Percentiles rank a stretch among this genome's conserved stretches.
phyloP scores from a whole-genome alignment of 2,888 invertebrate genomes.

The Elmis aenea region DNA sequence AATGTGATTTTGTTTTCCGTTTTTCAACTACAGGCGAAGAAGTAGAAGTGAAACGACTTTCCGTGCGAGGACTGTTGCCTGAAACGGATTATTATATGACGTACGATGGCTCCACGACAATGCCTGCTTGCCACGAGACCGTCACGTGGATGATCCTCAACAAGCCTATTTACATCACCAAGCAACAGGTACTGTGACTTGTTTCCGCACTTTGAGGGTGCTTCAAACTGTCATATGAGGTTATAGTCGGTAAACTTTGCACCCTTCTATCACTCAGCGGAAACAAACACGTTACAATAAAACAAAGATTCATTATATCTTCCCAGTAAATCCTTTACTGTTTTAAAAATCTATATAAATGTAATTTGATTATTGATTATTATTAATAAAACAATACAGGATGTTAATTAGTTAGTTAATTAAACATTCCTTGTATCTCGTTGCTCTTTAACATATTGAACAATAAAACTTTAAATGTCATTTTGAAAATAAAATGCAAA shows the following conservation, averaged over 20 bases:
- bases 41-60: constrained; percentile 78
- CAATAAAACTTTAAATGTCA: too few species aligned
- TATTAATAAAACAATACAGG: too few species aligned
- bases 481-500: too few species aligned
- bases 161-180: constrained; percentile 96
- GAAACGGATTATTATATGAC: constrained; percentile 97
- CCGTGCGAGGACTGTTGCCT: constrained; percentile 83
- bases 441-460: too few species aligned
- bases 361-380: too few species aligned
- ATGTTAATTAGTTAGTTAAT: too few species aligned
- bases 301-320: too few species aligned
- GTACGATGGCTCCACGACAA: constrained; percentile 95
- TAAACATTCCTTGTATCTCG: too few species aligned
- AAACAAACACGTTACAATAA: neutral
- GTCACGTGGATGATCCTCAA: constrained; percentile 98
- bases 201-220: constrained; percentile 19
- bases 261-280: neutral
- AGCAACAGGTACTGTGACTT: constrained; percentile 73
- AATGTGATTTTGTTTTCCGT: too few species aligned
- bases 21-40: constrained; percentile 73
- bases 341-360: too few species aligned
- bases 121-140: constrained; percentile 96
- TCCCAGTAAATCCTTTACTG: too few species aligned
- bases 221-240: constrained; percentile 22
- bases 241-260: constrained; percentile 13